Base-by-base conservation (phyloP, 2,888 invertebrate species). In the Eristalinus aeneus region DNA sequence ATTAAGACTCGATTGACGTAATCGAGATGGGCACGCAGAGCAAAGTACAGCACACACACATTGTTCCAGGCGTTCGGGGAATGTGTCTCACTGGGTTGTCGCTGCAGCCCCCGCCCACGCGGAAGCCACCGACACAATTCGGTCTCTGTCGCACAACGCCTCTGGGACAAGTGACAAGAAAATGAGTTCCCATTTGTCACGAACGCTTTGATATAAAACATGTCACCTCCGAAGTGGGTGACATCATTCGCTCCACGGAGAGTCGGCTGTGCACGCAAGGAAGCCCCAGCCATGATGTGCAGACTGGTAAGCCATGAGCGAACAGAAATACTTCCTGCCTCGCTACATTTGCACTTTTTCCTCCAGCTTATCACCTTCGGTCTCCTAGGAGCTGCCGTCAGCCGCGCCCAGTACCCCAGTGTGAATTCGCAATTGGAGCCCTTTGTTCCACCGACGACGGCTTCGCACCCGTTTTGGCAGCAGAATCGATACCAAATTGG, bases 361-460 rank as follows among this genome's bases (percentile, higher is more conserved):
- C 16, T 10, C 31, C 36, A 83, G 83, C 20, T 80, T 32, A 56
- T 84, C 11, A 46, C 27, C 6, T 20, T 69, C 46, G 34, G 68
- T n/a, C 22, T 67, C 27, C 39, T 71, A 10, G 69, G 60, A 71
- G 12, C 63, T 36, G 39, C 56, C 16, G 22, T n/a, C n/a, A 32
- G 74, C 12, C 46, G 46, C 10, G 23, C 75, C 12, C 75, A 75
- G 67, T 79, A 71, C 12, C 71, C 71, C 5, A 68, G 34, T 34
- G 84, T 84, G 8, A 84, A 84, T 53, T 75, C 84, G 10, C 84
- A 58, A 67, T 64, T 80, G 74, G 80, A 75, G 20, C 16, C 68
- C 8, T 65, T 84, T 68, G 31, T 22, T n/a, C 54, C 23, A 34
- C 20, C 36, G 27, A 27, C 27, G 27, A 27, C 27, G 1, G 16